phyloP scores from a whole-genome alignment of 2,113 vertebrate species.

The Sebastes schlegelii region DNA sequence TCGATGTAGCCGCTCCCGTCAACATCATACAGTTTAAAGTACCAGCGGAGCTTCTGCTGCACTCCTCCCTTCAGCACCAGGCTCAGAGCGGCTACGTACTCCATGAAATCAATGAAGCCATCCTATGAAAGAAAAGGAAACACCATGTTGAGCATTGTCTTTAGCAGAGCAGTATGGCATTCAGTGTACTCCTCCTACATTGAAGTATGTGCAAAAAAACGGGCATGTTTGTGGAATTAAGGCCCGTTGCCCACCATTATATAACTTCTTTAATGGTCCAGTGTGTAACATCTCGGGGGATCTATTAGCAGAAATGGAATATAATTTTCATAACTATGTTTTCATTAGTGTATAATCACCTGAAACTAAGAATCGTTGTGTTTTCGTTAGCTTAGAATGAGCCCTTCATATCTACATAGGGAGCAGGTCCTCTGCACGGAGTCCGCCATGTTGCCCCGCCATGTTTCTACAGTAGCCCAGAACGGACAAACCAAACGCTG shows the following conservation, averaged over 20 bases:
- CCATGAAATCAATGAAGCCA: conserved; percentile 90
- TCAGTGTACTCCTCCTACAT: background rate
- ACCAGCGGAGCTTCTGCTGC: conserved; percentile 90
- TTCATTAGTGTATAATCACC: no score
- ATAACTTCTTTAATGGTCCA: background rate
- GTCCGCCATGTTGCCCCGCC: no score
- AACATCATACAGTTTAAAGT: conserved; percentile 89
- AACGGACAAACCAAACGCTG: no score
- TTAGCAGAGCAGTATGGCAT: background rate
- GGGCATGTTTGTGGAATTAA: background rate
- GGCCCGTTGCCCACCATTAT: background rate
- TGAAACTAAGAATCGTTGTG: no score
- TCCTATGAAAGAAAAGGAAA: conserved; percentile 74
- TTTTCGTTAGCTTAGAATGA: no score
- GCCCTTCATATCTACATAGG: no score
- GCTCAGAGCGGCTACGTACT: conserved; percentile 89
- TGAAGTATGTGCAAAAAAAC: background rate
- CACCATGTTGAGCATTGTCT: background rate
- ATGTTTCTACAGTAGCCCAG: no score
- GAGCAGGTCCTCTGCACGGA: no score
- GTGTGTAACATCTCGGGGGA: no score
- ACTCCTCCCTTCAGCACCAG: conserved; percentile 87
- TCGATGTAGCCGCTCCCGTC: conserved; percentile 90
- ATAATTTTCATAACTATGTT: no score
- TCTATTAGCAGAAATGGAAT: no score